phyloP scores from a whole-genome alignment of 2,797 vertebrate genomes.

The Schizopygopsis pylzovi region DNA sequence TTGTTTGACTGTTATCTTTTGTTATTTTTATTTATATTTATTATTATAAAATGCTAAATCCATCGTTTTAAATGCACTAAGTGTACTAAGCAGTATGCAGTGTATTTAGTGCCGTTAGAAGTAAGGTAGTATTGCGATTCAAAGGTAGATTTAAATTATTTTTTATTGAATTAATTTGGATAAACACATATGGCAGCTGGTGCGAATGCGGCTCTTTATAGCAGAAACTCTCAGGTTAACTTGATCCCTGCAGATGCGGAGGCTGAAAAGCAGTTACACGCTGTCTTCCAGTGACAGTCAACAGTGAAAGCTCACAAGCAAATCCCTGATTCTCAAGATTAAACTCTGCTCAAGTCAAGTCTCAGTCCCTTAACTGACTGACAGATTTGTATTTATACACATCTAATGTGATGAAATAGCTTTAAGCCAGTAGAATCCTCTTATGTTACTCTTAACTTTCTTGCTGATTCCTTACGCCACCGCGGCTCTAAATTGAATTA shows the following conservation, averaged over 20 bases:
- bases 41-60: too few species aligned
- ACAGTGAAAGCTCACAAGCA: neutral
- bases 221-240: slow-evolving; percentile 2
- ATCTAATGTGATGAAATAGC: slow-evolving; percentile 14
- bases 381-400: slow-evolving; percentile 20
- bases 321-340: slow-evolving; percentile 18
- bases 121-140: neutral
- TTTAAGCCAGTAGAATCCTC: slow-evolving; percentile 24
- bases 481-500: neutral
- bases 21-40: too few species aligned
- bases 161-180: neutral
- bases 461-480: neutral
- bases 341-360: neutral
- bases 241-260: neutral
- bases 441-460: neutral
- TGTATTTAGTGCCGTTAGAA: neutral
- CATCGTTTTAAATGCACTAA: neutral
- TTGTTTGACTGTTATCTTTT: too few species aligned
- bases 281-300: slow-evolving; percentile 21
- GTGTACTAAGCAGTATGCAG: neutral
- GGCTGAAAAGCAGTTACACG: slow-evolving; percentile 2
- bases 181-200: neutral
- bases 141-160: neutral
- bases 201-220: neutral
- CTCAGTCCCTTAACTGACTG: neutral